These are phyloP conservation scores for Thalpophila matura DNA, from an alignment of 2,888 invertebrate genomes.

Conservation along the genomic window DNA sequence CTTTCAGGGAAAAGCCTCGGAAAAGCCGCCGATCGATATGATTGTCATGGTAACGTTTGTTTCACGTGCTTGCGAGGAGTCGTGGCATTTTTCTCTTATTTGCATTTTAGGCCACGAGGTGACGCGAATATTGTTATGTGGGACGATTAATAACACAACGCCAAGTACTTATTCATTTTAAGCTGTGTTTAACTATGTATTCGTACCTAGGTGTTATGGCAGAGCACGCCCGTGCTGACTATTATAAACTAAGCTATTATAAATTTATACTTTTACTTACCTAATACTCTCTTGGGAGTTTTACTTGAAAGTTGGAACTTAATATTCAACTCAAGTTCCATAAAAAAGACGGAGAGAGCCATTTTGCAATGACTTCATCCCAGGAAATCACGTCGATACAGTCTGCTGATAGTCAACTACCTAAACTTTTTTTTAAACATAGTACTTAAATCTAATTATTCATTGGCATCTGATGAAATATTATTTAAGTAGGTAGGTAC, in stretches of 20 bases:
- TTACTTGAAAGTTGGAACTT: slow-evolving; percentile 59
- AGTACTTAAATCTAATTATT: too few relatives aligned
- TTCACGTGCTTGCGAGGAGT: slow-evolving; percentile 83
- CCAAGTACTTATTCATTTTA: slow-evolving; percentile 34
- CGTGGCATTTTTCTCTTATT: slow-evolving; percentile 82
- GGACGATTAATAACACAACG: slow-evolving; percentile 58
- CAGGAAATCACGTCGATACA: slow-evolving; percentile 45
- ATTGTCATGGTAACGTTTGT: slow-evolving; percentile 88
- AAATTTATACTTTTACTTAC: too few relatives aligned
- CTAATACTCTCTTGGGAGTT: slow-evolving; percentile 49
- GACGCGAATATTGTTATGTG: slow-evolving; percentile 76
- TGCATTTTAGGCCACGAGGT: slow-evolving; percentile 87
- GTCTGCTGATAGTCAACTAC: slow-evolving; percentile 15
- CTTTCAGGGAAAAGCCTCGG: slow-evolving; percentile 87
- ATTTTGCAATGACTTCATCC: slow-evolving; percentile 56
- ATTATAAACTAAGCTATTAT: slow-evolving; percentile 3
- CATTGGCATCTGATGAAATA: too few relatives aligned
- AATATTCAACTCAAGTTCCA: slow-evolving; percentile 56
- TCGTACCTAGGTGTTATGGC: slow-evolving; percentile 2
- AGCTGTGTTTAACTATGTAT: slow-evolving; percentile 19
- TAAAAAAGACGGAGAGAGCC: slow-evolving; percentile 39
- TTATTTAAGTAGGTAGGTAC: too few relatives aligned
- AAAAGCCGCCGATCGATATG: slow-evolving; percentile 89
- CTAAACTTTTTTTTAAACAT: background rate
- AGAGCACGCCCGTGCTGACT: background rate